Conservation (phyloP, 2,113 vertebrate species). For the Oryzias curvinotus region DNA sequence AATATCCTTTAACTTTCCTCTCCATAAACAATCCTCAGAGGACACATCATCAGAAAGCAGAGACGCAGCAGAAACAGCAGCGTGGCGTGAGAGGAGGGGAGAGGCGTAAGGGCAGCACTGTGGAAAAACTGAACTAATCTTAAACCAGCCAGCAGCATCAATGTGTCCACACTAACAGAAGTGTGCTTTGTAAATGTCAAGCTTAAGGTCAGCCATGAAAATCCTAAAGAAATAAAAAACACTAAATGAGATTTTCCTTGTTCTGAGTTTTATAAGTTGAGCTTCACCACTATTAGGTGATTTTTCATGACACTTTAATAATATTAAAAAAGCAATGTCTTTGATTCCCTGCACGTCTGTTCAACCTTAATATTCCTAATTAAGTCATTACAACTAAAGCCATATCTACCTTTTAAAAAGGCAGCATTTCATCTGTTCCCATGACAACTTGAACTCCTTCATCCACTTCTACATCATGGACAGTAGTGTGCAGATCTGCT, state of each 20-base stretch:
- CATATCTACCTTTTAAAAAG: not conserved
- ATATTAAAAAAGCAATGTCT: too few relatives aligned
- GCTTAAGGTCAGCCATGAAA: constrained; percentile 21
- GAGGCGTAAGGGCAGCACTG: constrained; percentile 30
- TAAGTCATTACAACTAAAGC: not conserved
- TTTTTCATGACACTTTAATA: not conserved
- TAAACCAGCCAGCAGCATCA: constrained; percentile 26
- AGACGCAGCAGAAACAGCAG: constrained; percentile 26
- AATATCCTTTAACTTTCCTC: constrained; percentile 55
- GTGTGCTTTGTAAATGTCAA: constrained; percentile 10
- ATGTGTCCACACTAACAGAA: constrained; percentile 28
- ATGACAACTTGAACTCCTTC: constrained; percentile 29
- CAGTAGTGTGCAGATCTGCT: constrained; percentile 17
- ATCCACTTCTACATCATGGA: constrained; percentile 34
- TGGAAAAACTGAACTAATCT: constrained; percentile 71
- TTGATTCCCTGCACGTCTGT: not conserved
- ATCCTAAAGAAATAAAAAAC: constrained; percentile 23
- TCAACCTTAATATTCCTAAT: constrained; percentile 7
- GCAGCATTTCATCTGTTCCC: constrained; percentile 14
- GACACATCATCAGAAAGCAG: constrained; percentile 49
- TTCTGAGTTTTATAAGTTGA: not conserved
- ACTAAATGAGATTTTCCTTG: constrained; percentile 15
- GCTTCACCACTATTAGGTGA: not conserved
- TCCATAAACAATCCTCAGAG: constrained; percentile 62
- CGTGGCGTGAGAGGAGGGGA: constrained; percentile 13